Conservation (phyloP, 2,797 vertebrate genomes). For the Oryzias dopingdopingensis region DNA sequence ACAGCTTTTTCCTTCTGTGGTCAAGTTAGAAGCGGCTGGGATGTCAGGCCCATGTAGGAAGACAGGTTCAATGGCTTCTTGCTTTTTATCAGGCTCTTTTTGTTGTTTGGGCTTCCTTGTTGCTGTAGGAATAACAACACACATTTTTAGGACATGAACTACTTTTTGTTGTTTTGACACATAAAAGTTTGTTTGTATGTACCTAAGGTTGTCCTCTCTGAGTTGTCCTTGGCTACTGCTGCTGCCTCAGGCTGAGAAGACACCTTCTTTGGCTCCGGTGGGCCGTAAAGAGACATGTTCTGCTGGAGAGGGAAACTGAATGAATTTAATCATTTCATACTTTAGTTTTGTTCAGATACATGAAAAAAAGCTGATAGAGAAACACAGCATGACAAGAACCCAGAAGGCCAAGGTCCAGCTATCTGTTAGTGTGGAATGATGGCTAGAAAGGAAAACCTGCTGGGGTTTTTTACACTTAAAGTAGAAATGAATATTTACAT, state of each 20-base stretch:
- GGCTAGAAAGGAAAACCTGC: too few relatives aligned
- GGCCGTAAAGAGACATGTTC: conserved; percentile 69
- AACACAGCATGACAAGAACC: too few relatives aligned
- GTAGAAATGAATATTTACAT: too few relatives aligned
- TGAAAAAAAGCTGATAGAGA: too few relatives aligned
- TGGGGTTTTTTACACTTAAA: too few relatives aligned
- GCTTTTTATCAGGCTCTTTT: conserved; percentile 7
- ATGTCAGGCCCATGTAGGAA: conserved; percentile 45
- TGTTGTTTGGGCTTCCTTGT: background rate
- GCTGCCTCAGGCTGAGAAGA: background rate
- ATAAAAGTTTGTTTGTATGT: background rate
- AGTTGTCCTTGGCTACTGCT: background rate
- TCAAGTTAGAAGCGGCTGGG: conserved; percentile 47
- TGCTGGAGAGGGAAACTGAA: conserved; percentile 20
- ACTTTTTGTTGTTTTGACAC: background rate
- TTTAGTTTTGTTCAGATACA: too few relatives aligned
- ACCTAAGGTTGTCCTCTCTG: conserved; percentile 41
- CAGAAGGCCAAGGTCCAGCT: too few relatives aligned
- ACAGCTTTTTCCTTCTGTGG: conserved; percentile 51
- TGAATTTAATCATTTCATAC: background rate
- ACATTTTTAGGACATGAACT: background rate
- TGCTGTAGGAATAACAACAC: conserved; percentile 21
- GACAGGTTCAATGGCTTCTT: background rate
- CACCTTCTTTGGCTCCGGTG: conserved; percentile 11
- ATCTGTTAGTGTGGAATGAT: too few relatives aligned